Conservation (phyloP, 2,113 vertebrate genomes). For the Pituophis catenifer region DNA sequence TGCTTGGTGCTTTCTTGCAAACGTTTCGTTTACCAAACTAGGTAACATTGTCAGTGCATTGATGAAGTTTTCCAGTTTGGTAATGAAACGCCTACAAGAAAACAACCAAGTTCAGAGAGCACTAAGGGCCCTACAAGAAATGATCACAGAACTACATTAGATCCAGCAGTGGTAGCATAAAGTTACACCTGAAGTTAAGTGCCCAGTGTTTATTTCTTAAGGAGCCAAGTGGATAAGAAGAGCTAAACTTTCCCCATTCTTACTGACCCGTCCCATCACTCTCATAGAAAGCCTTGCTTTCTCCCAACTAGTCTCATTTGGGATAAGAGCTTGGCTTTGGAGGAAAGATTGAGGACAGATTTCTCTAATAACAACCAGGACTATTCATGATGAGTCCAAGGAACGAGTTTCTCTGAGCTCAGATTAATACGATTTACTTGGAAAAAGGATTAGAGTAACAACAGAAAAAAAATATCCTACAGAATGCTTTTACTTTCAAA, state of each 20-base stretch:
- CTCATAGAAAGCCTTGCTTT: background rate
- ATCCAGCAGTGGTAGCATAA: too few relatives aligned
- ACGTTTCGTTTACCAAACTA: too few relatives aligned
- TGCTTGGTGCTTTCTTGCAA: too few relatives aligned
- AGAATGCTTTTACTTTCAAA: background rate
- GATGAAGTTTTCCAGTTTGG: too few relatives aligned
- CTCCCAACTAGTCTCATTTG: background rate
- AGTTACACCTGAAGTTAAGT: background rate
- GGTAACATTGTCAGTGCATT: too few relatives aligned
- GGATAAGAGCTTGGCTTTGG: background rate
- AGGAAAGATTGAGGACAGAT: background rate
- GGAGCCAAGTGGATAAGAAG: background rate
- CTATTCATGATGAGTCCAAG: background rate
- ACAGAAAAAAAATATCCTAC: background rate
- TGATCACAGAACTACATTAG: background rate
- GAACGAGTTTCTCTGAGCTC: background rate
- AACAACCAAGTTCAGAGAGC: too few relatives aligned
- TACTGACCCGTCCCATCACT: too few relatives aligned
- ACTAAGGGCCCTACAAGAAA: too few relatives aligned
- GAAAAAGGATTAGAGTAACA: background rate
- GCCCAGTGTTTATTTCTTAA: background rate
- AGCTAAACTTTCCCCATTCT: background rate
- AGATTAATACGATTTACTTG: background rate
- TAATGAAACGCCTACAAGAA: too few relatives aligned
- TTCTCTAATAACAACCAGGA: background rate